Evolutionary conservation across 2,888 invertebrate genomes (phyloP).

Genomic region (Tenthredo scrophulariae): DNA sequence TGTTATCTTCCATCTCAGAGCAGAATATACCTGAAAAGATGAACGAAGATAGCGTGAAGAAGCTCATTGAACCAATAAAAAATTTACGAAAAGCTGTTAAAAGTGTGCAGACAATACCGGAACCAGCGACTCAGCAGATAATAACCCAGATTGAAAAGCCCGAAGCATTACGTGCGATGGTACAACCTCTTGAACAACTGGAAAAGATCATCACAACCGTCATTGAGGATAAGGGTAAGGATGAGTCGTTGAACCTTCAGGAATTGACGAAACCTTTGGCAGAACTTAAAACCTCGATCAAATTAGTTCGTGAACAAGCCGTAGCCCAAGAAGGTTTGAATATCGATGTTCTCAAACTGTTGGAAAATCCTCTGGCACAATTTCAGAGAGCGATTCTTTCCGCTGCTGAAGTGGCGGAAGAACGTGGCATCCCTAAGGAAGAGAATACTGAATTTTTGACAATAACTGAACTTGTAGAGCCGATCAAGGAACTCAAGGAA

Average conservation of each 20-base stretch:
- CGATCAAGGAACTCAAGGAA: slow-evolving; percentile 63
- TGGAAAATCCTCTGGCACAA: slow-evolving; percentile 57
- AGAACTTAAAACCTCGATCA: slow-evolving; percentile 54
- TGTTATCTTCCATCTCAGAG: slow-evolving; percentile 29
- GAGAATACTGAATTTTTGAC: slow-evolving; percentile 50
- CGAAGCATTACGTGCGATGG: slow-evolving; percentile 22
- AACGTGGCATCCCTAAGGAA: slow-evolving; percentile 62
- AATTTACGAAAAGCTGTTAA: slow-evolving; percentile 57
- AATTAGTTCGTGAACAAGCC: slow-evolving; percentile 33
- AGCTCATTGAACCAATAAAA: slow-evolving; percentile 56
- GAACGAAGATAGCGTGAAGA: slow-evolving; percentile 32
- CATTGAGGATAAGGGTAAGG: slow-evolving; percentile 36
- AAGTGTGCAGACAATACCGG: slow-evolving; percentile 42
- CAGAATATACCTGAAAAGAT: neutral
- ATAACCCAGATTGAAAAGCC: slow-evolving; percentile 44
- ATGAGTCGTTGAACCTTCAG: slow-evolving; percentile 10
- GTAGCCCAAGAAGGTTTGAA: slow-evolving; percentile 58
- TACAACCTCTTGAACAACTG: slow-evolving; percentile 44
- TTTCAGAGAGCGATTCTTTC: slow-evolving; percentile 57
- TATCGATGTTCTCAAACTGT: slow-evolving; percentile 53
- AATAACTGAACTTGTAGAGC: slow-evolving; percentile 61
- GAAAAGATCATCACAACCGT: slow-evolving; percentile 17
- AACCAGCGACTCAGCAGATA: slow-evolving; percentile 52
- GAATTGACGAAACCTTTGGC: slow-evolving; percentile 41
- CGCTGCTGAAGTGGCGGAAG: slow-evolving; percentile 73